Evolutionary conservation across 1,140 invertebrate species (phyloP).

Genomic region (Ips nitidus): DNA sequence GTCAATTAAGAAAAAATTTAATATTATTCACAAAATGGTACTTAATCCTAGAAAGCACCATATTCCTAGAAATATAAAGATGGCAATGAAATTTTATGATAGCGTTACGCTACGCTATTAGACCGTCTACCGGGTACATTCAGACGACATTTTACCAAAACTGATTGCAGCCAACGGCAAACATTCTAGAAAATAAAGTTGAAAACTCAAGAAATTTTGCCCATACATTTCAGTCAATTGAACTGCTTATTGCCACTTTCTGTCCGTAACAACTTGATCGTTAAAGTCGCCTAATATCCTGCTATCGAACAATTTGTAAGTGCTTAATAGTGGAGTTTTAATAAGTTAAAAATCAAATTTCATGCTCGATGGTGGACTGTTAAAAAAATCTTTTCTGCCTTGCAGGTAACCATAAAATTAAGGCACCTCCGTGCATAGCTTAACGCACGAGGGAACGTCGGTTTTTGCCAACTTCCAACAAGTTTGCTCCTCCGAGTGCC

Average conservation of each 20-base stretch:
- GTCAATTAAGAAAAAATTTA: background rate
- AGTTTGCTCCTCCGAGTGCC: constrained; percentile 19
- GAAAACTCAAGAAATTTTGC: constrained; percentile 16
- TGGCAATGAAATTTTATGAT: constrained; percentile 20
- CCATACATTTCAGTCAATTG: constrained; percentile 11
- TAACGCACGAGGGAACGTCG: constrained; percentile 21
- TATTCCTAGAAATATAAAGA: constrained; percentile 1
- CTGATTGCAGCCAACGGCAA: constrained; percentile 19
- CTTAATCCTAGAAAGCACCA: no score
- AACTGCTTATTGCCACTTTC: constrained; percentile 16
- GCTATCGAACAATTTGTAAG: background rate
- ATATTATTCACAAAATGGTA: background rate
- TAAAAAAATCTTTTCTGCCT: background rate
- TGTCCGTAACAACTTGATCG: background rate
- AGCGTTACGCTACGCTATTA: constrained; percentile 13
- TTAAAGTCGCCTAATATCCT: background rate
- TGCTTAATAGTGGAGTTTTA: background rate
- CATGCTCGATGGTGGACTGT: constrained; percentile 3
- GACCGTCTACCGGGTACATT: constrained; percentile 15
- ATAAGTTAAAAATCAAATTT: background rate
- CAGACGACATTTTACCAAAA: constrained; percentile 16
- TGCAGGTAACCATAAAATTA: constrained; percentile 22
- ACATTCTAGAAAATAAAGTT: constrained; percentile 20
- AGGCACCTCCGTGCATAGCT: constrained; percentile 14
- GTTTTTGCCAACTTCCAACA: constrained; percentile 22